These are phyloP conservation scores for Lissonota sp. DNA, from an alignment of 2,888 invertebrate genomes.

Conservation along the genomic window DNA sequence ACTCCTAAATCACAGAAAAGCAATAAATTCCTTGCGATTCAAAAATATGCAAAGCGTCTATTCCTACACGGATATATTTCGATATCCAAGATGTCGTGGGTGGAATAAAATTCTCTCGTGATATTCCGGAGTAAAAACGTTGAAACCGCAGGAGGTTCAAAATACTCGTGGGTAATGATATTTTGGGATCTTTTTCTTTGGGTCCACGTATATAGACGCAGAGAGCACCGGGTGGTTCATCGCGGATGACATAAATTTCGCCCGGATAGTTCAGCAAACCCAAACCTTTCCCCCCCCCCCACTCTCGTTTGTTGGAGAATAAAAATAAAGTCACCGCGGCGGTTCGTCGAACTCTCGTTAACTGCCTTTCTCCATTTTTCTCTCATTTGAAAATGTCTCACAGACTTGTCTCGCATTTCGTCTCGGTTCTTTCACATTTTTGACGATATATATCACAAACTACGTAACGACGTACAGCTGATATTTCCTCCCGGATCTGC, in stretches of 20 bases:
- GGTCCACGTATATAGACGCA: background rate
- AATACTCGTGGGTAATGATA: background rate
- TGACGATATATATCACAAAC: constrained; percentile 51
- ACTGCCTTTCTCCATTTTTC: constrained; percentile 1
- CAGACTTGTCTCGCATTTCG: constrained; percentile 14
- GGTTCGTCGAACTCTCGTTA: constrained; percentile 63
- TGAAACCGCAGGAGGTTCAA: constrained; percentile 18
- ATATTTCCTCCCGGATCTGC: background rate
- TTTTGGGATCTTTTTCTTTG: constrained; percentile 20
- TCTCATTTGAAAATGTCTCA: background rate
- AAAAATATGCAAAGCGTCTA: constrained; percentile 1
- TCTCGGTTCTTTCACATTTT: constrained; percentile 49
- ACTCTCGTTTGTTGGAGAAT: constrained; percentile 45
- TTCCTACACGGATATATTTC: background rate
- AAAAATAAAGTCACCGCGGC: constrained; percentile 60
- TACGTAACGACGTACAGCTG: constrained; percentile 16
- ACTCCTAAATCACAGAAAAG: background rate
- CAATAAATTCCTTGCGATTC: background rate
- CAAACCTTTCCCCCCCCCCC: background rate
- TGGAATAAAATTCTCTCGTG: background rate
- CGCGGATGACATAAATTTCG: constrained; percentile 60
- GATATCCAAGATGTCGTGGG: background rate
- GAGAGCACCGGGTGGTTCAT: constrained; percentile 32
- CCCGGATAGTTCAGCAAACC: constrained; percentile 52
- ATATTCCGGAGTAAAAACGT: constrained; percentile 5